Evolutionary conservation across 1,140 invertebrate genomes (phyloP).

Genomic region (Ceratitis capitata): DNA sequence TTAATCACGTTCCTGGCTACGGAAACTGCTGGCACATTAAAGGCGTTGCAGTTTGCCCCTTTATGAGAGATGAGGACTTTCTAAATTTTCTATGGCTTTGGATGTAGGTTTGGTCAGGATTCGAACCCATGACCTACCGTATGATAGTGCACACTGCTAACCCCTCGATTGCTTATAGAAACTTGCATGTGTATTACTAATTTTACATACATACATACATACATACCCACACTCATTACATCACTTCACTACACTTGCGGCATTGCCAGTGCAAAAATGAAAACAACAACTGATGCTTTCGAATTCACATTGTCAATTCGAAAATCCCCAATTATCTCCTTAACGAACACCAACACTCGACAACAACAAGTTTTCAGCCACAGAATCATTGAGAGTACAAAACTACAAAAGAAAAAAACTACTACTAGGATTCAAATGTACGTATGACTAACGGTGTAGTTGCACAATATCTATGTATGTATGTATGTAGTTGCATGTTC

Average conservation of each 20-base stretch:
- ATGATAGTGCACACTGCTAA: too few species aligned
- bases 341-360: constrained; percentile 19
- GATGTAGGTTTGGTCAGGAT: too few species aligned
- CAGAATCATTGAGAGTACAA: not conserved
- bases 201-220: too few species aligned
- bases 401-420: not conserved
- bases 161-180: too few species aligned
- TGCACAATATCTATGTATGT: not conserved
- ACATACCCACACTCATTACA: not conserved
- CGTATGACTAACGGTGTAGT: too few species aligned
- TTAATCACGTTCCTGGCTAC: too few species aligned
- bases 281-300: not conserved
- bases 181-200: too few species aligned
- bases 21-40: too few species aligned
- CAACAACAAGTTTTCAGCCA: not conserved
- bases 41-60: too few species aligned
- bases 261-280: not conserved
- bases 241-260: not conserved
- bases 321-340: constrained; percentile 33
- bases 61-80: too few species aligned
- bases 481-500: not conserved
- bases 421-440: not conserved
- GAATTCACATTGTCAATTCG: constrained; percentile 35
- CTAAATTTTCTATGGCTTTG: too few species aligned
- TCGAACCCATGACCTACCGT: too few species aligned